These are phyloP conservation scores for Cotesia glomerata DNA, from an alignment of 1,140 invertebrate genomes.

Conservation along the genomic window DNA sequence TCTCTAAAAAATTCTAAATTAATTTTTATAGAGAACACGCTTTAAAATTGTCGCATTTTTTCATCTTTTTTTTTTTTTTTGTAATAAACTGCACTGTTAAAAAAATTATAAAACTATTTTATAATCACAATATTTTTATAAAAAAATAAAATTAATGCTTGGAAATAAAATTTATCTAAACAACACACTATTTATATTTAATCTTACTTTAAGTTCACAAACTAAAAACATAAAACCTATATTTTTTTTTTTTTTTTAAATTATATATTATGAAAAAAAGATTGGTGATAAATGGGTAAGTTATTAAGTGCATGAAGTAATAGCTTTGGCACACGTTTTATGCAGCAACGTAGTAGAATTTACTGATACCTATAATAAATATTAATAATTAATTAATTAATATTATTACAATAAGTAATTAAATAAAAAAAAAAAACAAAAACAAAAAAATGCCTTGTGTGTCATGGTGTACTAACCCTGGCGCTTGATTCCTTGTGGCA, in stretches of 20 bases:
- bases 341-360: no score
- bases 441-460: conserved; percentile 51
- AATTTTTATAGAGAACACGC: no score
- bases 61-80: no score
- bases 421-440: conserved; percentile 15
- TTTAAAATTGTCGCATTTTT: no score
- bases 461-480: conserved; percentile 60
- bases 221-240: background rate
- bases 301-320: conserved; percentile 1
- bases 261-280: no score
- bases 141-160: conserved; percentile 2
- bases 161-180: conserved; percentile 17
- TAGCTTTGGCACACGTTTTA: conserved; percentile 11
- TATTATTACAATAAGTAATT: background rate
- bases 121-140: conserved; percentile 10
- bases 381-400: conserved; percentile 29
- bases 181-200: conserved; percentile 14
- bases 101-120: conserved; percentile 18
- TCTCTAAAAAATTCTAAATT: no score
- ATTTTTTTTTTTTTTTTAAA: background rate
- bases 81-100: background rate
- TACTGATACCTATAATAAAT: conserved; percentile 2
- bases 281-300: no score
- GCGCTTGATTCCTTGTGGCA: conserved; percentile 57
- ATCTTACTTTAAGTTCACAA: background rate